A percentile compares a stretch with the other conserved stretches of the same genome.
These are phyloP conservation scores for Albula goreensis DNA, from an alignment of 2,113 vertebrate genomes.

Conservation along the genomic window DNA sequence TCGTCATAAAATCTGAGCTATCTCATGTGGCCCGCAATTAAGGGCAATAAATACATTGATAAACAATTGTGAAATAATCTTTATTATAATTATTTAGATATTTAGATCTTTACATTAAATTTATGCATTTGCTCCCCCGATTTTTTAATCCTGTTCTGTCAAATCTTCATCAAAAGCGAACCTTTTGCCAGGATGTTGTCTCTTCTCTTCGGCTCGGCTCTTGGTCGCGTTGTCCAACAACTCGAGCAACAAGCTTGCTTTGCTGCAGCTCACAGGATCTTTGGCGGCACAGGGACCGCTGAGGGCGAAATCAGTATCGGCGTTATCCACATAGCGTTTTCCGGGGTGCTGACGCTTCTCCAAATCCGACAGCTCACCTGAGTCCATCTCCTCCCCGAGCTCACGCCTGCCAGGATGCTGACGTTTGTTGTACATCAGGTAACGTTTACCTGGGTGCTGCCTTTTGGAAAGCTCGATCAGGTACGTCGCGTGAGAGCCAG, in stretches of 20 bases:
- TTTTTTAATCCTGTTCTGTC: conserved; percentile 65
- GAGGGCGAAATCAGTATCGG: conserved; percentile 58
- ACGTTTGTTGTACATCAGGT: conserved; percentile 62
- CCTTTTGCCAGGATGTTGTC: conserved; percentile 83
- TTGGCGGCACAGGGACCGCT: conserved; percentile 68
- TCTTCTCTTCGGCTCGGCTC: conserved; percentile 74
- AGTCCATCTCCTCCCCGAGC: conserved; percentile 55
- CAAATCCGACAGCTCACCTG: conserved; percentile 51
- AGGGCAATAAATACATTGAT: conserved; percentile 39
- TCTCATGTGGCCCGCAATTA: conserved; percentile 23
- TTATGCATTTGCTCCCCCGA: conserved; percentile 24
- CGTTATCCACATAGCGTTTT: conserved; percentile 72
- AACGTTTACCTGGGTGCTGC: conserved; percentile 82
- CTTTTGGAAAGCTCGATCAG: conserved; percentile 72
- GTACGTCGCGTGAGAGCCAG: conserved; percentile 48
- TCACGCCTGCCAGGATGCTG: conserved; percentile 74
- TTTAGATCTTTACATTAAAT: conserved; percentile 50
- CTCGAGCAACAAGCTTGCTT: conserved; percentile 73
- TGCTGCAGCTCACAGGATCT: conserved; percentile 69
- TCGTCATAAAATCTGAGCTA: conserved; percentile 28
- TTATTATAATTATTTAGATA: conserved; percentile 43
- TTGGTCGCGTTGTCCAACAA: conserved; percentile 72
- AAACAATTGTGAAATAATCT: conserved; percentile 43
- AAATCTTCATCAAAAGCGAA: conserved; percentile 63
- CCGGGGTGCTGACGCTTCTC: conserved; percentile 83